A percentile compares a stretch with the other conserved stretches of the same genome.
These are phyloP conservation scores for Platypus cylindrus DNA, from an alignment of 2,888 invertebrate species.

Conservation along the genomic window DNA sequence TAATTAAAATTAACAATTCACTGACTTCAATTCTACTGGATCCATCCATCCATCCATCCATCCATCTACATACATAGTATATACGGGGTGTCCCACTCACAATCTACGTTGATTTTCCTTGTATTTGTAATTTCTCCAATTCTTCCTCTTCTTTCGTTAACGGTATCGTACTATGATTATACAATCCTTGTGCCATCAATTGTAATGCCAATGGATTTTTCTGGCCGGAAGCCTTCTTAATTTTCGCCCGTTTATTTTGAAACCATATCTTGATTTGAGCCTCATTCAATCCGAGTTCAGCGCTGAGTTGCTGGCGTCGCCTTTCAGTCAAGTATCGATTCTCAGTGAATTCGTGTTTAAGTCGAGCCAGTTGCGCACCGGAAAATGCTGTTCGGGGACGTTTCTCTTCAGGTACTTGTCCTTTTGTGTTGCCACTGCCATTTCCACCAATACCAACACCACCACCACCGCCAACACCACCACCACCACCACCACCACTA, in stretches of 20 bases:
- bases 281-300: conserved; percentile 84
- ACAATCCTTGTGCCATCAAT: conserved; percentile 87
- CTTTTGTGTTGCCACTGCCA: conserved; percentile 29
- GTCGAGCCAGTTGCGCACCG: conserved; percentile 76
- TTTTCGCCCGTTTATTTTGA: conserved; percentile 93
- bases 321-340: conserved; percentile 89
- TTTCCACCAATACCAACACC: too few species aligned
- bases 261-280: conserved; percentile 98
- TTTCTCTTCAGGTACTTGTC: conserved; percentile 55
- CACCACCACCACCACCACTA: too few species aligned
- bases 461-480: too few species aligned
- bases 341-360: conserved; percentile 88
- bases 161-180: conserved; percentile 66
- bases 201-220: conserved; percentile 78
- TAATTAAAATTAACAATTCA: too few species aligned
- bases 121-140: conserved; percentile 40
- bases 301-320: conserved; percentile 78
- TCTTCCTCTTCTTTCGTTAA: conserved; percentile 71
- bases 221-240: conserved; percentile 81
- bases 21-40: too few species aligned
- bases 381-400: conserved; percentile 94
- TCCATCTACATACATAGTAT: too few species aligned
- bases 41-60: too few species aligned
- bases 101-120: conserved; percentile 10
- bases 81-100: too few species aligned